phyloP scores from a whole-genome alignment of 2,888 invertebrate genomes.

The Tuberolachnus salignus region DNA sequence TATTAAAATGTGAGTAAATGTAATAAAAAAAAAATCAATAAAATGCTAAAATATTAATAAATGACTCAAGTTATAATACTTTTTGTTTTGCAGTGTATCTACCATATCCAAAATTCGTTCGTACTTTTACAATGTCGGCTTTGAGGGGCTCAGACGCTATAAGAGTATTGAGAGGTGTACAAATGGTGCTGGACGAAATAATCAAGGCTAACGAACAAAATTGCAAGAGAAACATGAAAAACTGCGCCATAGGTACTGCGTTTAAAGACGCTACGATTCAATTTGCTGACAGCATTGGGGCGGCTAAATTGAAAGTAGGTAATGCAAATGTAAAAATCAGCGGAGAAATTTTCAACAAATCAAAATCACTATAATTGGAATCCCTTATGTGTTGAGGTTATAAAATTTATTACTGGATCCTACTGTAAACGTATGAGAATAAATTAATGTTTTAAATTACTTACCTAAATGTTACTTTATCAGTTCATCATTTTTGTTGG shows the following conservation, averaged over 20 bases:
- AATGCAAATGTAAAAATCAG: not conserved
- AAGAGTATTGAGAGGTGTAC: constrained; percentile 71
- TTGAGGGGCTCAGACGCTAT: constrained; percentile 58
- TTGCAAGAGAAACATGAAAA: constrained; percentile 70
- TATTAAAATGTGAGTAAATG: not conserved
- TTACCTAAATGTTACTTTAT: too few species aligned
- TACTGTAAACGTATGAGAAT: too few species aligned
- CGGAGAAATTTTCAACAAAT: not conserved
- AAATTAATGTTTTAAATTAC: too few species aligned
- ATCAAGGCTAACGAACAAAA: constrained; percentile 71
- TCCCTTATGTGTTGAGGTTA: too few species aligned
- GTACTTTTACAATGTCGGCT: constrained; percentile 58
- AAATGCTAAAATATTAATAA: too few species aligned
- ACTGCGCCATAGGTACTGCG: constrained; percentile 70
- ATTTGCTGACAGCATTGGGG: constrained; percentile 27
- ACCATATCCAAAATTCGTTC: too few species aligned
- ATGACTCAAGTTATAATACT: not conserved
- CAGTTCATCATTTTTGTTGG: too few species aligned
- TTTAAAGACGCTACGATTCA: constrained; percentile 38
- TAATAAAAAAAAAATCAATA: not conserved
- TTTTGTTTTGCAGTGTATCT: not conserved
- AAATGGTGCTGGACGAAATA: constrained; percentile 72
- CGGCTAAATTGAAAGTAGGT: constrained; percentile 47
- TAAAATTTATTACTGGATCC: too few species aligned
- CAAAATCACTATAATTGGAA: not conserved